A percentile compares a stretch with the other conserved stretches of the same genome.
These are phyloP conservation scores for Etheostoma spectabile DNA, from an alignment of 2,113 vertebrate species.

Conservation along the genomic window DNA sequence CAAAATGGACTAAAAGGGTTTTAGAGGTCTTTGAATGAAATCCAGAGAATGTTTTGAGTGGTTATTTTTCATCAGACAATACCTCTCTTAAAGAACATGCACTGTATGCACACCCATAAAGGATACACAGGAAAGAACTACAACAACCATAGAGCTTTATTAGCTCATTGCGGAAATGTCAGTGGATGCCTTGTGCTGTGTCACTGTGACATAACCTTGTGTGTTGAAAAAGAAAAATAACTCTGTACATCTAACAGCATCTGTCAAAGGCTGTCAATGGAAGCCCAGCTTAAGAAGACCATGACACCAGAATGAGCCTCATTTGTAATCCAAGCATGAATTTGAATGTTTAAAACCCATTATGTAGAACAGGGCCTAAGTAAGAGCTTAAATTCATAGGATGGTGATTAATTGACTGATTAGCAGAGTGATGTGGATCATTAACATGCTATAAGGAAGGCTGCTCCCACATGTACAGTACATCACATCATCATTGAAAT, in stretches of 20 bases:
- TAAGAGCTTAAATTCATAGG: constrained; percentile 80
- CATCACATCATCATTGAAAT: constrained; percentile 72
- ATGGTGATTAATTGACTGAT: constrained; percentile 84
- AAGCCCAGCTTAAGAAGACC: constrained; percentile 32
- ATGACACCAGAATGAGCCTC: constrained; percentile 24
- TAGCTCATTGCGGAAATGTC: not conserved
- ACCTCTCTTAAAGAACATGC: not conserved
- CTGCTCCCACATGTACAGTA: constrained; percentile 58
- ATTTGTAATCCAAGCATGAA: constrained; percentile 71
- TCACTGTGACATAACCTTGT: not conserved
- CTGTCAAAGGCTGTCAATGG: constrained; percentile 33
- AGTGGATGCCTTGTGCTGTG: not conserved
- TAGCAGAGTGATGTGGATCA: constrained; percentile 77
- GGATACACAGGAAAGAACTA: not conserved
- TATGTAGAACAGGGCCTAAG: constrained; percentile 75
- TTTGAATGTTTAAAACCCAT: constrained; percentile 77
- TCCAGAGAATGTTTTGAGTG: constrained; percentile 21
- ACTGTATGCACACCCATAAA: constrained; percentile 1
- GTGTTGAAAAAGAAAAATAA: constrained; percentile 13
- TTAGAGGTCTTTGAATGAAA: constrained; percentile 42
- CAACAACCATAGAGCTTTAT: not conserved
- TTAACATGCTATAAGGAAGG: constrained; percentile 73
- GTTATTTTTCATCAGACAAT: constrained; percentile 40
- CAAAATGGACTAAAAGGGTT: constrained; percentile 44
- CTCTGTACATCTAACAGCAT: constrained; percentile 17